phyloP scores from a whole-genome alignment of 2,113 vertebrate species.

The Varanus komodoensis region DNA sequence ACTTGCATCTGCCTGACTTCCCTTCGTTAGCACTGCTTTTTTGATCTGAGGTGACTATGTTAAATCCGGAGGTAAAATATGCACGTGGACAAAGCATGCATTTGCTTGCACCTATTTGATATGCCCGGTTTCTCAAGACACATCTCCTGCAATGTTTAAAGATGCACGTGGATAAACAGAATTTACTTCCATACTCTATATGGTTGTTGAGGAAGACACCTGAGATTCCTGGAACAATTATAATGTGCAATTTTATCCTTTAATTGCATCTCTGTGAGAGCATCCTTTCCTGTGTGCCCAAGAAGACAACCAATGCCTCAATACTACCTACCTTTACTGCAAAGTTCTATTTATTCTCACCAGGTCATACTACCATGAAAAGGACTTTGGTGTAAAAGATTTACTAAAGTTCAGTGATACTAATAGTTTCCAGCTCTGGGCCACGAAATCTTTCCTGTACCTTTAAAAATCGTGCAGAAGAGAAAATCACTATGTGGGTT shows the following conservation, averaged over 20 bases:
- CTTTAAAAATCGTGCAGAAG: neutral
- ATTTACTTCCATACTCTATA: neutral
- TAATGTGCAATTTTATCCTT: neutral
- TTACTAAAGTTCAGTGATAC: neutral
- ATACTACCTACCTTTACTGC: neutral
- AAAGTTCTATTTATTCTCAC: neutral
- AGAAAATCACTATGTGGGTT: neutral
- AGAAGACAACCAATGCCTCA: neutral
- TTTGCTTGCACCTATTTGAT: neutral
- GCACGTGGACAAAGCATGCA: neutral
- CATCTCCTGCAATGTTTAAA: neutral
- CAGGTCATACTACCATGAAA: neutral
- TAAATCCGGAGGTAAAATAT: neutral
- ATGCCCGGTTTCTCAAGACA: neutral
- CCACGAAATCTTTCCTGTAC: neutral
- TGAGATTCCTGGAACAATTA: neutral
- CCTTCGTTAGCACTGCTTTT: no score
- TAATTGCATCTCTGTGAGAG: neutral
- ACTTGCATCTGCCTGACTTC: no score
- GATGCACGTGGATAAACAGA: neutral
- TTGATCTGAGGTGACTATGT: neutral
- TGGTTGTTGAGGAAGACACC: neutral
- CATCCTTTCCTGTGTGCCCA: neutral
- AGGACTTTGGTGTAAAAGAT: neutral
- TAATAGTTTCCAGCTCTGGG: neutral